A percentile compares a stretch with the other conserved stretches of the same genome.
These are phyloP conservation scores for Leptopilina boulardi DNA, from an alignment of 1,140 invertebrate genomes.

Conservation along the genomic window DNA sequence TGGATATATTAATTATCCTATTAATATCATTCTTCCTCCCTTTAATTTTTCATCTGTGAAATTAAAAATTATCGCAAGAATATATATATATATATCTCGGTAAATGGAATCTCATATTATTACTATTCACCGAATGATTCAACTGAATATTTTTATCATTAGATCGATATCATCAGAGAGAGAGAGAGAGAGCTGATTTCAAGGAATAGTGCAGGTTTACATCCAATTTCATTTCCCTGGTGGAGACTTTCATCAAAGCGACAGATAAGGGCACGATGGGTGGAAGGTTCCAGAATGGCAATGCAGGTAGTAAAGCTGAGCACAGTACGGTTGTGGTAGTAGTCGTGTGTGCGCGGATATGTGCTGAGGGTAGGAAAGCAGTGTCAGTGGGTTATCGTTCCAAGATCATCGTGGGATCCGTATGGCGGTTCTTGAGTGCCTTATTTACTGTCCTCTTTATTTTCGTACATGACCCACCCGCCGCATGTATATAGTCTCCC, in stretches of 20 bases:
- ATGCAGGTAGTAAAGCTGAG: slow-evolving; percentile 8
- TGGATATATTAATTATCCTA: too few relatives aligned
- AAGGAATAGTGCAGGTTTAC: not conserved
- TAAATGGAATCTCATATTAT: too few relatives aligned
- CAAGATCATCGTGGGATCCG: slow-evolving; percentile 56
- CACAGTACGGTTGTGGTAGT: not conserved
- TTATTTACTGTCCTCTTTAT: slow-evolving; percentile 38
- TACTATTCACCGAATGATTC: too few relatives aligned
- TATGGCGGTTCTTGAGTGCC: slow-evolving; percentile 33
- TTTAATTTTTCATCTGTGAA: too few relatives aligned
- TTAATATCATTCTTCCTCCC: too few relatives aligned
- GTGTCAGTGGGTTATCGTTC: slow-evolving; percentile 62
- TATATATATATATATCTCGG: too few relatives aligned
- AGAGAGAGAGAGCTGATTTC: not conserved
- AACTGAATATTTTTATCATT: too few relatives aligned
- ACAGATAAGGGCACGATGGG: slow-evolving; percentile 4
- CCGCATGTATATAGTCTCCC: too few relatives aligned
- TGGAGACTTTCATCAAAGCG: slow-evolving; percentile 17
- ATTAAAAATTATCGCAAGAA: too few relatives aligned
- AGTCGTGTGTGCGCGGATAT: too few relatives aligned
- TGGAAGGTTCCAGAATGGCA: slow-evolving; percentile 6
- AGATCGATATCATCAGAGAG: too few relatives aligned
- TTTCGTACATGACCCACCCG: slow-evolving; percentile 31
- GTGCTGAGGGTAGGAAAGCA: slow-evolving; percentile 34
- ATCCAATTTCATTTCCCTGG: not conserved